Evolutionary conservation across 2,888 invertebrate genomes (phyloP).

Genomic region (Magallana nippona): DNA sequence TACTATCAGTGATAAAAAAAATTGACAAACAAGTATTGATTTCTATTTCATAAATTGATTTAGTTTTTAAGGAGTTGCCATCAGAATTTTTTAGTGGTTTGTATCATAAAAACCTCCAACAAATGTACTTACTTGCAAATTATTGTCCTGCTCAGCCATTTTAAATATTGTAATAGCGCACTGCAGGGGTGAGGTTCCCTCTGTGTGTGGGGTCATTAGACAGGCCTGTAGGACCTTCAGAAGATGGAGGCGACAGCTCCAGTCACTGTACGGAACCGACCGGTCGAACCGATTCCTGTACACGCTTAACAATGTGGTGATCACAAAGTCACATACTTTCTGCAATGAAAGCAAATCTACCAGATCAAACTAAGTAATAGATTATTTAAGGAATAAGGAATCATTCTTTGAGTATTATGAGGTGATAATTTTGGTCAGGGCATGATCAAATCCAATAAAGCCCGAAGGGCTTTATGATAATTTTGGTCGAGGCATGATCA

Average conservation of each 20-base stretch:
- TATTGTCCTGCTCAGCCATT: slow-evolving; percentile 3
- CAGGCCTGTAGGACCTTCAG: slow-evolving; percentile 14
- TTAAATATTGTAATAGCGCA: slow-evolving; percentile 14
- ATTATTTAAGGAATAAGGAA: no score
- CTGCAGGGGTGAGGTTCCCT: not conserved
- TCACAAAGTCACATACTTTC: slow-evolving; percentile 4
- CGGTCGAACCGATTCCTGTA: not conserved
- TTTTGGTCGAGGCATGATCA: no score
- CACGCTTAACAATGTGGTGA: not conserved
- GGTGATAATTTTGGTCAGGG: no score
- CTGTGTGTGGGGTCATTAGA: slow-evolving; percentile 7
- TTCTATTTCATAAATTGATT: no score
- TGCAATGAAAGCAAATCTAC: not conserved
- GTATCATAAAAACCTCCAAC: no score
- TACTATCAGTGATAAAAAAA: no score
- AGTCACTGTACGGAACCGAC: not conserved
- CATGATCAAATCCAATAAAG: no score
- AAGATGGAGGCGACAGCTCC: not conserved
- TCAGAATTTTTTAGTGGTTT: no score
- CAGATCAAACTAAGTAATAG: not conserved
- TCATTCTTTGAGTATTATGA: no score
- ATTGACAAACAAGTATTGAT: no score
- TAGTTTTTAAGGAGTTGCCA: no score
- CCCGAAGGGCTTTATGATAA: no score
- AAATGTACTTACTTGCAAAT: slow-evolving; percentile 1